Evolutionary conservation across 1,140 invertebrate genomes (phyloP), one percentile per base, ranked within the genome.

Genomic region (Brachionus paranguensis): DNA sequence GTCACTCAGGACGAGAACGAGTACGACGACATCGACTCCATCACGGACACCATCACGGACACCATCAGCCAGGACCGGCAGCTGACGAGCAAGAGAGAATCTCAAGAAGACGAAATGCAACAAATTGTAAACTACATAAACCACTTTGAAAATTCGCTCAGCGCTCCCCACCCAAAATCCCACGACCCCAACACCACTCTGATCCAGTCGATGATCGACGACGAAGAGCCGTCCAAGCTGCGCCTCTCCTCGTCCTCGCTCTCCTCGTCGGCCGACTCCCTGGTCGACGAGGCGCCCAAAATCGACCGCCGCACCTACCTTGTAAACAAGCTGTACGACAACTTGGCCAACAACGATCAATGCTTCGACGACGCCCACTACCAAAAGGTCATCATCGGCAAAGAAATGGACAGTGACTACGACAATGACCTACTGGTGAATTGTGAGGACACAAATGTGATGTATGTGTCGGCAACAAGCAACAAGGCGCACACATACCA

Each of bases 61-160:
- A 8, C 14, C 0, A 74, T 74, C 14, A 45, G 5, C 65, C 33
- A 74, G 24, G 41, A 43, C 2, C 2, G 20, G 0, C 41, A 27
- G 0, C 5, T 8, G 1, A 11, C 17, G 0, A 14, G n/a, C 50
- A 81, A 29, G 12, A 14, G 43, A 12, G 17, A 64, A 68, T 29
- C 27, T 64, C 33, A 81, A 43, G 78, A 81, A 14, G 78, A 81
- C 20, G 78, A 81, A 45, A 81, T 81, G 53, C 37, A 64, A 45
- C 50, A 64, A 27, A 43, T 64, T 0, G 78, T 81, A 1, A 47
- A 81, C 37, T 68, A 81, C 33, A 60, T 81, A 14, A 81, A 68
- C 29, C 29, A 81, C 29, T 68, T 81, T 45, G 78, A 68, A 12
- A 43, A 81, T 47, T 81, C 50, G 27, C 17, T 81, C 8, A 55